These are phyloP conservation scores for Riparia riparia DNA, from an alignment of 2,113 vertebrate genomes.

Conservation along the genomic window DNA sequence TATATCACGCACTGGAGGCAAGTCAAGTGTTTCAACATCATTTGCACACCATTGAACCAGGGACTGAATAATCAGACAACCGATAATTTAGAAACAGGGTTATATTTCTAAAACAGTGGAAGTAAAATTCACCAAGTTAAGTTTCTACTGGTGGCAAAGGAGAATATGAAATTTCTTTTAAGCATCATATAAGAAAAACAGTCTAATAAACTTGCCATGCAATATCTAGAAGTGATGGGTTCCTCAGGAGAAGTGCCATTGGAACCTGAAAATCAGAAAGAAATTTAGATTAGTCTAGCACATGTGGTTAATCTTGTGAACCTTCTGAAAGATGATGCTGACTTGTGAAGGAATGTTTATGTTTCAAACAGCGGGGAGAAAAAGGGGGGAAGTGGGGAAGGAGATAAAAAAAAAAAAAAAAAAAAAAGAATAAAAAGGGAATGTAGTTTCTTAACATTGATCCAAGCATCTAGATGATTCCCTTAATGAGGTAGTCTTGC, in stretches of 20 bases:
- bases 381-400: accelerated
- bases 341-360: background rate
- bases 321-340: background rate
- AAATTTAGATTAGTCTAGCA: background rate
- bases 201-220: background rate
- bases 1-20: background rate
- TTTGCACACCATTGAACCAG: background rate
- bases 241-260: background rate
- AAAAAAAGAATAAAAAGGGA: background rate
- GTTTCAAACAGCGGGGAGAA: background rate
- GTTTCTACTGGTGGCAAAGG: background rate
- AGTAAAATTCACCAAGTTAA: background rate
- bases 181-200: background rate
- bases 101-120: background rate
- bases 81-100: background rate
- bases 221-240: background rate
- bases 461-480: background rate
- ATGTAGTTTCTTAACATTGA: background rate
- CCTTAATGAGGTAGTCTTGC: background rate
- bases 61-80: background rate
- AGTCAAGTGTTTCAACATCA: background rate
- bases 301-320: background rate
- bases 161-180: background rate
- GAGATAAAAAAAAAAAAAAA: background rate
- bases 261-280: background rate